Conservation (phyloP, 2,888 invertebrate species). For the Hydrotaea cyrtoneurina region DNA sequence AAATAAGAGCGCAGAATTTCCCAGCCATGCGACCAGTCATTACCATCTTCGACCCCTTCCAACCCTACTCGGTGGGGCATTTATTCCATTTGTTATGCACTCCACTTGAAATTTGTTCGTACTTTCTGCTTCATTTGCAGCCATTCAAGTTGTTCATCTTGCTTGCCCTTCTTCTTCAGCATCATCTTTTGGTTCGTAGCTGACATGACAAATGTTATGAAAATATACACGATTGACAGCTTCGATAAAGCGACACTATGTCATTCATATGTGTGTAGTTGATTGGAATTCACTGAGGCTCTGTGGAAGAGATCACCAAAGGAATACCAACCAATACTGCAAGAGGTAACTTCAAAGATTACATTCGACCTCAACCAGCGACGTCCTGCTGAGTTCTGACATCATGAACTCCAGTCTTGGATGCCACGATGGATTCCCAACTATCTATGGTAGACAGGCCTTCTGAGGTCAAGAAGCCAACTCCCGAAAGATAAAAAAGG, state of each 20-base stretch:
- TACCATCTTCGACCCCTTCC: slow-evolving; percentile 22
- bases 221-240: slow-evolving; percentile 55
- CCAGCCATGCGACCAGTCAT: slow-evolving; percentile 4
- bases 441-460: no score
- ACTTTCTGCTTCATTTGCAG: slow-evolving; percentile 27
- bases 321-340: no score
- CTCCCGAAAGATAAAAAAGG: no score
- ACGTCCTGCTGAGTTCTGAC: no score
- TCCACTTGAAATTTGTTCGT: slow-evolving; percentile 19
- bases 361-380: no score
- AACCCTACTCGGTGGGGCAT: slow-evolving; percentile 33
- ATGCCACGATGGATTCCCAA: no score
- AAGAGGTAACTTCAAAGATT: no score
- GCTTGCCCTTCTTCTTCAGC: background rate
- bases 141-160: slow-evolving; percentile 9
- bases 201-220: slow-evolving; percentile 51
- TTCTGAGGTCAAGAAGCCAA: no score
- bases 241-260: slow-evolving; percentile 56
- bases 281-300: background rate
- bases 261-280: background rate
- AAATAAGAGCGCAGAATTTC: slow-evolving; percentile 24
- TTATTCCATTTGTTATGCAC: slow-evolving; percentile 53
- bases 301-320: no score
- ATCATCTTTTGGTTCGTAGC: background rate
- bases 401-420: no score